Base-by-base conservation (phyloP, 2,888 invertebrate genomes). In the Cremastinae sp. region DNA sequence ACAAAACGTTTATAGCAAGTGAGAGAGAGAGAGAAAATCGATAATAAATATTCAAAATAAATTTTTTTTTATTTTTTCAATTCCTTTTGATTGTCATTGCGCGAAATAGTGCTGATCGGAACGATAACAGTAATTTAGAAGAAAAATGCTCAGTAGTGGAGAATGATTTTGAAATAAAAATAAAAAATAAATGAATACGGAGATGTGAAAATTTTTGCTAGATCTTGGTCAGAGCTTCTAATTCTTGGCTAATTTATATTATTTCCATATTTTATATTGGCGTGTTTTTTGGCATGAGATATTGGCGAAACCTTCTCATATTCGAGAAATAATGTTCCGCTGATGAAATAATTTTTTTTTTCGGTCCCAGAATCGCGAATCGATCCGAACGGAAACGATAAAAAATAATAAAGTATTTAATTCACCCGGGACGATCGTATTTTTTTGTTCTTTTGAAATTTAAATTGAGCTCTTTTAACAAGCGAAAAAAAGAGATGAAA, bases 181-280 rank as follows among this genome's bases (percentile, higher is more conserved):
- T 28, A 28, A 28, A 28, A 28, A 5, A 28, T 28, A 12, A 5
- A 45, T 1, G 1, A 2, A 45, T 4, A 45, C 4, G 12, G 14
- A 12, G 14, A 12, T 12, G 45, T 4, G 45, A 45, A 12, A 12
- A 12, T 45, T 41, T 41, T 62, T 51, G n/a, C 18, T 51, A 8
- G n/a, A 49, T 49, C 39, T 20, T n/a, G 20, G 39, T 39, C 47
- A 20, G 18, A n/a, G 18, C 9, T 51, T 20, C 9, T 18, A 14
- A 20, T 39, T 64, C 39, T 37, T 20, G 18, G 12, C 49, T 51
- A 64, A 64, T 64, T 64, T 64, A 64, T 64, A 51, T 49, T 12
- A 64, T 64, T 39, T 49, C 37, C 39, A 64, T 51, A 16, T 64
- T 64, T 64, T 62, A 49, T 62, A 47, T 18, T 35, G 16, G 22